Conservation (phyloP, 1,140 invertebrate species). For the Anagrus nilaparvatae region DNA sequence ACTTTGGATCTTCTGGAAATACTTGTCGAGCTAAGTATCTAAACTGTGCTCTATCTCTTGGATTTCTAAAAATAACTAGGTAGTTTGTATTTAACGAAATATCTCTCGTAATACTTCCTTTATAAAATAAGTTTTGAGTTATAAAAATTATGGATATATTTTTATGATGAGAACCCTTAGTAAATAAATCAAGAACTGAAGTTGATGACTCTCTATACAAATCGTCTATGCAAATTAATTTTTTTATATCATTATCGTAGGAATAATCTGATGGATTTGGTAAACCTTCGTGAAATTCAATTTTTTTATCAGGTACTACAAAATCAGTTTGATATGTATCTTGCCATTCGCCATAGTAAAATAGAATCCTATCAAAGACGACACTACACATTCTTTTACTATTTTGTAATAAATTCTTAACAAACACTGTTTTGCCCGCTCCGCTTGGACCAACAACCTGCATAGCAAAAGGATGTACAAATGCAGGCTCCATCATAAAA, state of each 20-base stretch:
- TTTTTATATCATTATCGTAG: neutral
- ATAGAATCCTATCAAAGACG: neutral
- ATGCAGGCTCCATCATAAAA: too few species aligned
- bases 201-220: neutral
- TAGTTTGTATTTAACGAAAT: neutral
- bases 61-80: neutral
- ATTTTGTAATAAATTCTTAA: neutral
- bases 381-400: neutral
- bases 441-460: too few species aligned
- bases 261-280: neutral
- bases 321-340: neutral
- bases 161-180: neutral
- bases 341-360: conserved; percentile 2
- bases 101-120: conserved; percentile 23
- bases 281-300: neutral
- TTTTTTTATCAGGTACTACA: too few species aligned
- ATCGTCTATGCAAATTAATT: neutral
- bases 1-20: neutral
- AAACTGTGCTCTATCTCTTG: neutral
- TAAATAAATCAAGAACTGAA: conserved; percentile 1
- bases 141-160: conserved; percentile 28
- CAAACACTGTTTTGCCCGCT: neutral
- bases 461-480: too few species aligned
- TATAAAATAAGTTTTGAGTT: conserved; percentile 35
- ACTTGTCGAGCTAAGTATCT: neutral